Evolutionary conservation across 2,797 vertebrate genomes (phyloP).

Genomic region (Petrocephalus schoutedeni): DNA sequence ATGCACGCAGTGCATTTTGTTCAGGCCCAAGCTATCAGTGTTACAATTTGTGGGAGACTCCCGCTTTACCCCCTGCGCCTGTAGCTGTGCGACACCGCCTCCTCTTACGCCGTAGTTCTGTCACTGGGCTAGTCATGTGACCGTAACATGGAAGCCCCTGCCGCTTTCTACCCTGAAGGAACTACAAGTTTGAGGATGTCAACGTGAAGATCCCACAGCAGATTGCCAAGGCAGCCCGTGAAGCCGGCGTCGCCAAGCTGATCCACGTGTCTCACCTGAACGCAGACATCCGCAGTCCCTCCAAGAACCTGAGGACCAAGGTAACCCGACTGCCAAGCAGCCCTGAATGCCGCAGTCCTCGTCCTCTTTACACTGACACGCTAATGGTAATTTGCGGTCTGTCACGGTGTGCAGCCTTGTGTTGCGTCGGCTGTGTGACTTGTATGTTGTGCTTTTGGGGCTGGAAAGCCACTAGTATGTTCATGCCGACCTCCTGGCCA

Average conservation of each 20-base stretch:
- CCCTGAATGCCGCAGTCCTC: background rate
- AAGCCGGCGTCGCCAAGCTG: constrained; percentile 78
- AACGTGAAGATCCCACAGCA: constrained; percentile 77
- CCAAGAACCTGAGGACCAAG: constrained; percentile 89
- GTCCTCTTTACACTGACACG: background rate
- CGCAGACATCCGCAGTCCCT: constrained; percentile 80
- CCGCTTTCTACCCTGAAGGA: constrained; percentile 60
- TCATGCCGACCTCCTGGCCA: background rate
- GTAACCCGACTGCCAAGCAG: constrained; percentile 45
- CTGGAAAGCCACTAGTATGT: too few relatives aligned
- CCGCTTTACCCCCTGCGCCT: background rate
- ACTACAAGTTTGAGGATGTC: constrained; percentile 79
- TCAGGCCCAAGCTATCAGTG: background rate
- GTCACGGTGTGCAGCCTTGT: too few relatives aligned
- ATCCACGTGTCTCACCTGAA: constrained; percentile 93
- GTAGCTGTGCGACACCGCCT: background rate
- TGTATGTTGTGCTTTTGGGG: too few relatives aligned
- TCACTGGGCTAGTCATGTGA: background rate
- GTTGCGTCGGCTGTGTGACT: too few relatives aligned
- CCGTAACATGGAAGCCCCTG: background rate
- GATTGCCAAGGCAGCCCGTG: constrained; percentile 71
- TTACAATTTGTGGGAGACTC: background rate
- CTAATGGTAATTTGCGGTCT: too few relatives aligned
- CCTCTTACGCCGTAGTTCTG: background rate
- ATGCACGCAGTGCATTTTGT: background rate